Evolutionary conservation across 2,113 vertebrate species (phyloP).

Genomic region (Sylvilagus bachmani): DNA sequence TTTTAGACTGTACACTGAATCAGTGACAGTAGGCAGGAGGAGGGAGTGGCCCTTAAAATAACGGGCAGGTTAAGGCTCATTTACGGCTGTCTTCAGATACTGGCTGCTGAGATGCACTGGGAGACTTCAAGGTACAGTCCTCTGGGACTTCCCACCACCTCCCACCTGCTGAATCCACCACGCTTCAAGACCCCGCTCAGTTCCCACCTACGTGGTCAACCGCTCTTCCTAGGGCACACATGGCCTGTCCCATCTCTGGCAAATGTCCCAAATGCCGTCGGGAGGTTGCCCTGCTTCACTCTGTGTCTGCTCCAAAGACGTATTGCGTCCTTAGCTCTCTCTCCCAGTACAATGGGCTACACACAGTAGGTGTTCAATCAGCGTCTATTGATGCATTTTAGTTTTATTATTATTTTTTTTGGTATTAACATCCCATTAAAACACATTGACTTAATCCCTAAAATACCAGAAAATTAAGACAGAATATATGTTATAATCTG

Average conservation of each 20-base stretch:
- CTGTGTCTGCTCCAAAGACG: background rate
- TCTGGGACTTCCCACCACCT: background rate
- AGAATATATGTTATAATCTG: background rate
- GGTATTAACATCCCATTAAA: background rate
- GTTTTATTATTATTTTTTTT: background rate
- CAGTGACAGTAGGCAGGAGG: background rate
- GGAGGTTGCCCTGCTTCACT: background rate
- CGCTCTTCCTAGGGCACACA: background rate
- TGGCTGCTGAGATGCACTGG: background rate
- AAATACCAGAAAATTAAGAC: conserved; percentile 28
- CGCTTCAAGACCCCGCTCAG: background rate
- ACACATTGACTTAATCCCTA: background rate
- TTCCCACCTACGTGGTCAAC: background rate
- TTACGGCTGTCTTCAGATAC: background rate
- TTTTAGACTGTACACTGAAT: background rate
- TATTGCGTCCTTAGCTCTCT: background rate
- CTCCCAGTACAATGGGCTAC: background rate
- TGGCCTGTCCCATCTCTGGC: background rate
- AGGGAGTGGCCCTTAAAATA: background rate
- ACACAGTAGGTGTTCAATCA: background rate
- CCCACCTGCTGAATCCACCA: background rate
- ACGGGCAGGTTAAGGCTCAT: background rate
- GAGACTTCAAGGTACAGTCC: background rate
- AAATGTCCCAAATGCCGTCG: background rate
- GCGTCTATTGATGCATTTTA: background rate